Evolutionary conservation across 2,797 vertebrate genomes (phyloP).

Genomic region (Pipistrellus pipistrellus): DNA sequence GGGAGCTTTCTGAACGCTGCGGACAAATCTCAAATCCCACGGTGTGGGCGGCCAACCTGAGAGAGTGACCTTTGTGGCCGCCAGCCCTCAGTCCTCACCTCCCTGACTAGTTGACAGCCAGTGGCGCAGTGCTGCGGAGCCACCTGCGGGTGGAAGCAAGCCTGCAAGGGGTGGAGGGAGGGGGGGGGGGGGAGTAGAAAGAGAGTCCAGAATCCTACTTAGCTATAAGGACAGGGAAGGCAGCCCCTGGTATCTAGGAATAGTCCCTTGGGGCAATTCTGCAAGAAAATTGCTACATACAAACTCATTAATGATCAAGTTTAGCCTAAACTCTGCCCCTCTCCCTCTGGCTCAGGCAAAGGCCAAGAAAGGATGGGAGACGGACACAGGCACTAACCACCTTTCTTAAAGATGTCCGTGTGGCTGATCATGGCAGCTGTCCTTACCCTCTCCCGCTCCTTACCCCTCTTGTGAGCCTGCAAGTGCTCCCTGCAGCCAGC

Average conservation of each 20-base stretch:
- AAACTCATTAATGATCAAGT: constrained; percentile 39
- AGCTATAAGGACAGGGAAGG: background rate
- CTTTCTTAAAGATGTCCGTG: constrained; percentile 21
- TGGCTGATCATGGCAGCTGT: background rate
- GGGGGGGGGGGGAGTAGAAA: background rate
- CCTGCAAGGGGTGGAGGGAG: background rate
- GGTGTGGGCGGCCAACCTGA: constrained; percentile 40
- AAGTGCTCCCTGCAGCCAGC: background rate
- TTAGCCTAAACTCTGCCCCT: constrained; percentile 55
- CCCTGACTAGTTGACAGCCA: constrained; percentile 36
- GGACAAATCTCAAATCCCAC: constrained; percentile 55
- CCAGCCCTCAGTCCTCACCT: constrained; percentile 33
- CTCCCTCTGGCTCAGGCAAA: background rate
- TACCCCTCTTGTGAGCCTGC: constrained; percentile 17
- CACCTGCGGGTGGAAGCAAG: constrained; percentile 75
- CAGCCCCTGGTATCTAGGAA: background rate
- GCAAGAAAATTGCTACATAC: constrained; percentile 46
- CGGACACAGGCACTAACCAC: background rate
- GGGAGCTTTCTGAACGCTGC: constrained; percentile 51
- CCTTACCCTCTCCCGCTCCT: background rate
- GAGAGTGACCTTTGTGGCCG: constrained; percentile 75
- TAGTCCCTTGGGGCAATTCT: background rate
- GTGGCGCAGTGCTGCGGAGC: constrained; percentile 80
- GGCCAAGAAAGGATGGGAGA: background rate
- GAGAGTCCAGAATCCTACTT: constrained; percentile 42